Evolutionary conservation across 2,797 vertebrate species (phyloP).

Genomic region (Sebastes oblongus): DNA sequence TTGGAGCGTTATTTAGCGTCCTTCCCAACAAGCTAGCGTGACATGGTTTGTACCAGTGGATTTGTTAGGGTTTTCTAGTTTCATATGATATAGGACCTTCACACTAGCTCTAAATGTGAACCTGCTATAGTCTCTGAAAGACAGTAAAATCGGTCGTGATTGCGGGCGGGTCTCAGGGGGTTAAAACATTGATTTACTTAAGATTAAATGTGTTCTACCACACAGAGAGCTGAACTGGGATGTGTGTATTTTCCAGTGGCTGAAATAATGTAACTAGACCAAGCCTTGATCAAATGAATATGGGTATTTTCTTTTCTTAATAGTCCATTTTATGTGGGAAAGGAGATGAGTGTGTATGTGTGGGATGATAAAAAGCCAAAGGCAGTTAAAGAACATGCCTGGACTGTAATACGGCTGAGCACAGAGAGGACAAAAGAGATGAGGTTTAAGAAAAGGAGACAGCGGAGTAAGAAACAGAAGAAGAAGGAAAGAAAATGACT

Average conservation of each 20-base stretch:
- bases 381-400: conserved; percentile 15
- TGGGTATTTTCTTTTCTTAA: not conserved
- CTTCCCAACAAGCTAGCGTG: too few species aligned
- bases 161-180: too few species aligned
- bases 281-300: not conserved
- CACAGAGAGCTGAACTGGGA: not conserved
- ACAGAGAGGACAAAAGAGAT: conserved; percentile 13
- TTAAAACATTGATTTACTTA: not conserved
- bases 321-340: not conserved
- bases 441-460: conserved; percentile 5
- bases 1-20: too few species aligned
- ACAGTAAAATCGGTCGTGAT: too few species aligned
- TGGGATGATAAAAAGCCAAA: conserved; percentile 14
- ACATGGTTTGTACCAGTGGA: too few species aligned
- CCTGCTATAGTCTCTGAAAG: too few species aligned
- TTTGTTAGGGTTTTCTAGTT: too few species aligned
- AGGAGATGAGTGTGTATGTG: not conserved
- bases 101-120: too few species aligned
- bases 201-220: not conserved
- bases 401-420: conserved; percentile 23
- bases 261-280: conserved; percentile 3
- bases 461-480: not conserved
- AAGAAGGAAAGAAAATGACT: not conserved
- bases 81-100: too few species aligned
- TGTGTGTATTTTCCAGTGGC: not conserved